phyloP scores from a whole-genome alignment of 2,797 vertebrate genomes.

The Rhynchonycteris naso region DNA sequence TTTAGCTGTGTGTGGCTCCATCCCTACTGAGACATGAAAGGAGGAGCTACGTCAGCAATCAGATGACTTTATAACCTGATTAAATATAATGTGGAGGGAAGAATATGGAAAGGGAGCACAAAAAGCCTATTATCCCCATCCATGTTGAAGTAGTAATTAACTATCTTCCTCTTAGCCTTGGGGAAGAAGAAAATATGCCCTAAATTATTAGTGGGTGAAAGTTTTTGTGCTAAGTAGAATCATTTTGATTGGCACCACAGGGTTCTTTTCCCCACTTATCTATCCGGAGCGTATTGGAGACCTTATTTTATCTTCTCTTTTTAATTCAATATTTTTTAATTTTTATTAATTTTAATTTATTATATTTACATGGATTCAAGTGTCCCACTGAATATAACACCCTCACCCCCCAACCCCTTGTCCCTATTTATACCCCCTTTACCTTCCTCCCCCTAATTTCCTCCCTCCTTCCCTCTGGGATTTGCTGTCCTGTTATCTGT shows the following conservation, averaged over 20 bases:
- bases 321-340: no score
- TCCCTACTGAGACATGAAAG: not conserved
- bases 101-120: not conserved
- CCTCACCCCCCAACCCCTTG: no score
- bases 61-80: not conserved
- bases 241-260: not conserved
- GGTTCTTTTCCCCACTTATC: not conserved
- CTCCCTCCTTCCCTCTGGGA: no score
- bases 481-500: no score
- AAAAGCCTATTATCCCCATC: conserved; percentile 7
- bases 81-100: not conserved
- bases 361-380: no score
- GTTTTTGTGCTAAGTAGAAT: conserved; percentile 29
- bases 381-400: no score
- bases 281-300: not conserved
- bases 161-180: not conserved
- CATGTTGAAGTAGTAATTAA: not conserved
- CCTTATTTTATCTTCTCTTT: not conserved
- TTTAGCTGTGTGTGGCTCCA: not conserved
- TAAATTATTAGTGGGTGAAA: not conserved
- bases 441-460: no score
- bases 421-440: no score
- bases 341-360: no score
- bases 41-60: conserved; percentile 27
- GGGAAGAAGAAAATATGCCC: not conserved